Conservation (phyloP, 1,140 invertebrate species). For the Drosophila chauvacae region DNA sequence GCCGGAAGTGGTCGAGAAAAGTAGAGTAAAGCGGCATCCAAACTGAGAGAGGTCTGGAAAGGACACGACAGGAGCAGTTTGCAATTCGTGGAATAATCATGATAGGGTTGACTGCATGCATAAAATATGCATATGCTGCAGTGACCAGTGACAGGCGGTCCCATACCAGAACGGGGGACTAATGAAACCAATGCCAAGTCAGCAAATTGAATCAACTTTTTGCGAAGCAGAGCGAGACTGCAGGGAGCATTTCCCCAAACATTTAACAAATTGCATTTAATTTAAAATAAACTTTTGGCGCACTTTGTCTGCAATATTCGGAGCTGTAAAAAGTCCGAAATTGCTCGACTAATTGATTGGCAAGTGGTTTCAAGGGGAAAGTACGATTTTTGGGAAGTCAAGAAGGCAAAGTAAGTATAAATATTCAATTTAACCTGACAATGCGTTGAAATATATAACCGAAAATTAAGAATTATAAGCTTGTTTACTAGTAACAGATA, state of each 20-base stretch:
- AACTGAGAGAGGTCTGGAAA: not conserved
- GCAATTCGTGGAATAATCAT: conserved; percentile 53
- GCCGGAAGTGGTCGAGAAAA: conserved; percentile 12
- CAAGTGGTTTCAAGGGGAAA: not conserved
- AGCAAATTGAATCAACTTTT: conserved; percentile 67
- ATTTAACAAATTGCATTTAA: conserved; percentile 57
- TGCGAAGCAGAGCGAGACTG: not conserved
- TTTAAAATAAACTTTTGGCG: conserved; percentile 22
- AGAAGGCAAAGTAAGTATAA: not conserved
- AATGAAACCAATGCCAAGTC: conserved; percentile 70
- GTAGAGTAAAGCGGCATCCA: not conserved
- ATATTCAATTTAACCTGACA: not conserved
- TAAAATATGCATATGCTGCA: conserved; percentile 48
- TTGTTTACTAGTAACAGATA: too few species aligned
- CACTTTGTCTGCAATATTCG: not conserved
- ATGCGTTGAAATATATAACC: not conserved
- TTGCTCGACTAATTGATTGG: conserved; percentile 20
- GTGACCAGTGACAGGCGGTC: conserved; percentile 18
- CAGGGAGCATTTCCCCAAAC: conserved; percentile 13
- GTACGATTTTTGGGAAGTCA: not conserved
- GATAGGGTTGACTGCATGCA: conserved; percentile 42
- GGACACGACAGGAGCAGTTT: not conserved
- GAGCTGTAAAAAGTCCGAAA: not conserved
- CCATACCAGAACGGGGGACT: conserved; percentile 18
- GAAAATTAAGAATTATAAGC: not conserved